Conservation (phyloP, 2,113 vertebrate species). For the Lycocorax pyrrhopterus region DNA sequence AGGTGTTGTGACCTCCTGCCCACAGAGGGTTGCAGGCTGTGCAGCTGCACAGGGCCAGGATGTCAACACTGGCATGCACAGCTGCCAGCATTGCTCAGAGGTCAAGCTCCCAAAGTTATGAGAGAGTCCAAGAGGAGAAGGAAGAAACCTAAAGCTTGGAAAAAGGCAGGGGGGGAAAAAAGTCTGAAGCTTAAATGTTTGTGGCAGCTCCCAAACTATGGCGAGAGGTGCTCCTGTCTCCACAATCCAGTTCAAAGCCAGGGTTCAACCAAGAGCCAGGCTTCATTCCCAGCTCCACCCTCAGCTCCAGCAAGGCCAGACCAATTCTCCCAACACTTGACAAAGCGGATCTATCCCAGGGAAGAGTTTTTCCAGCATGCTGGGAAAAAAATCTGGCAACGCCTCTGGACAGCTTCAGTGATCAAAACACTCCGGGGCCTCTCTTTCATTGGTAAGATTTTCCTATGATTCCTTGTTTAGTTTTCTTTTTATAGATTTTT, state of each 20-base stretch:
- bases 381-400: neutral
- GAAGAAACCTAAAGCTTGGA: neutral
- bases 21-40: neutral
- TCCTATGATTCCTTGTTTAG: slow-evolving; percentile 10
- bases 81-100: slow-evolving; percentile 44
- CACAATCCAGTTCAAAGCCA: neutral
- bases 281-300: neutral
- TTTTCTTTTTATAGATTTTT: slow-evolving; percentile 28
- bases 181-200: neutral
- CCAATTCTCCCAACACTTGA: neutral
- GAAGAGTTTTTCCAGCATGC: neutral
- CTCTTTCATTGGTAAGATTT: slow-evolving; percentile 18
- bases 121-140: neutral
- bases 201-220: neutral
- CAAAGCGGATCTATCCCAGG: neutral
- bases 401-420: accelerated
- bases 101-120: neutral
- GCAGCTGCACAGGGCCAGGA: neutral
- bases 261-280: neutral
- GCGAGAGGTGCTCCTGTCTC: neutral
- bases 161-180: neutral
- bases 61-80: neutral
- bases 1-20: neutral
- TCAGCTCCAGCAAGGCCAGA: neutral
- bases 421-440: neutral